Conservation (phyloP, 1,140 invertebrate genomes). For the Lerema accius region DNA sequence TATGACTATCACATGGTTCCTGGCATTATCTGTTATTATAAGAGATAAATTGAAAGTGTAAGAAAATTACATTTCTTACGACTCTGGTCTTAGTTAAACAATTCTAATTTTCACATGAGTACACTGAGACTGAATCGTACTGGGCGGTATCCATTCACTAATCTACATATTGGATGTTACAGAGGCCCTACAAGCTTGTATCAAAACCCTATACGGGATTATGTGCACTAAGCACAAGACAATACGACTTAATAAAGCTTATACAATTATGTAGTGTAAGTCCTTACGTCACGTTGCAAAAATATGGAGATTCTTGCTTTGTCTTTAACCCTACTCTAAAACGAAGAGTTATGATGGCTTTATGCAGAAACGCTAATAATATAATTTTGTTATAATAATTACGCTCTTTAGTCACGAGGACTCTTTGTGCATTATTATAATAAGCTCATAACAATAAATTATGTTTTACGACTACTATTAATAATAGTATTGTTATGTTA, state of each 20-base stretch:
- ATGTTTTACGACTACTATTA: conserved; percentile 47
- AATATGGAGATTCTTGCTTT: conserved; percentile 30
- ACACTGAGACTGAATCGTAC: conserved; percentile 52
- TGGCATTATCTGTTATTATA: no score
- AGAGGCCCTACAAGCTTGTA: conserved; percentile 45
- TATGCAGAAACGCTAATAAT: conserved; percentile 45
- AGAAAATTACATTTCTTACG: no score
- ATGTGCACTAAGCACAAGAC: conserved; percentile 35
- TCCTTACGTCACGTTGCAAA: conserved; percentile 5
- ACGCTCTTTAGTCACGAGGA: conserved; percentile 37
- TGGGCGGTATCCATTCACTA: conserved; percentile 64
- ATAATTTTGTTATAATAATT: conserved; percentile 46
- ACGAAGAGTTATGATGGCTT: conserved; percentile 34
- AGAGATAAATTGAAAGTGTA: no score
- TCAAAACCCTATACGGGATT: conserved; percentile 42
- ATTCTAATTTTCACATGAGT: conserved; percentile 67
- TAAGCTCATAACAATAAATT: no score
- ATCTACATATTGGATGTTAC: conserved; percentile 67
- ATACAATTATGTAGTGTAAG: conserved; percentile 34
- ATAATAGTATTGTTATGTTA: conserved; percentile 38
- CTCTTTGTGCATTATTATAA: no score
- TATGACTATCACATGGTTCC: no score
- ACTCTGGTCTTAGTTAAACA: conserved; percentile 51
- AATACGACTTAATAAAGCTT: conserved; percentile 35
- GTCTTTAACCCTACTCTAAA: conserved; percentile 42